Percentiles rank a stretch among this genome's conserved stretches.
phyloP scores from a whole-genome alignment of 2,113 vertebrate genomes.

The Varanus komodoensis region DNA sequence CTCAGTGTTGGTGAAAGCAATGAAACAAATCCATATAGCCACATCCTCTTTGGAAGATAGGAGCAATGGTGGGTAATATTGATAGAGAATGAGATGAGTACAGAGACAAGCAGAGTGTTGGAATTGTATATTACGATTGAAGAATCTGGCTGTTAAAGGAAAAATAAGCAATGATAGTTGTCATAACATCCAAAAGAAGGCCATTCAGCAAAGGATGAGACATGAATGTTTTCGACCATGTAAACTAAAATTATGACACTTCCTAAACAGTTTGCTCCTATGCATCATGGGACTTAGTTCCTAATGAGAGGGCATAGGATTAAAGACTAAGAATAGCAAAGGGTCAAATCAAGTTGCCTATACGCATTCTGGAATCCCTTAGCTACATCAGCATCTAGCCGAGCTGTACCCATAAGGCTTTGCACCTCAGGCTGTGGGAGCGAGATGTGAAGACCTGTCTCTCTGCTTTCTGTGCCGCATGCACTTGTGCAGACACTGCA shows the following conservation, averaged over 20 bases:
- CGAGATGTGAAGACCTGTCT: neutral
- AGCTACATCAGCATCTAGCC: neutral
- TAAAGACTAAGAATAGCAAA: neutral
- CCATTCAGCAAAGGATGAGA: neutral
- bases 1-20: neutral
- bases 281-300: neutral
- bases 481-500: neutral
- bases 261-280: neutral
- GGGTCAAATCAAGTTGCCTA: neutral
- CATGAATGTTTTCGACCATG: neutral
- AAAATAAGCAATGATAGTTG: neutral
- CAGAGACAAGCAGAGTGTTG: neutral
- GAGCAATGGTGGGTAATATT: neutral
- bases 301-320: neutral
- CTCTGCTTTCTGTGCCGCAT: neutral
- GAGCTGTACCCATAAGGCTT: neutral
- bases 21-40: neutral
- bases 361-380: neutral
- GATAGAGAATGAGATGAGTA: neutral
- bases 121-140: conserved; percentile 1
- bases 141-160: neutral
- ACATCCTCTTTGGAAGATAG: neutral
- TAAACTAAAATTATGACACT: neutral
- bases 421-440: neutral
- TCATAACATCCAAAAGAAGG: neutral